Percentiles rank a stretch among this genome's conserved stretches.
These are phyloP conservation scores for Callyntrura sp. DNA, from an alignment of 2,888 invertebrate species.

Conservation along the genomic window DNA sequence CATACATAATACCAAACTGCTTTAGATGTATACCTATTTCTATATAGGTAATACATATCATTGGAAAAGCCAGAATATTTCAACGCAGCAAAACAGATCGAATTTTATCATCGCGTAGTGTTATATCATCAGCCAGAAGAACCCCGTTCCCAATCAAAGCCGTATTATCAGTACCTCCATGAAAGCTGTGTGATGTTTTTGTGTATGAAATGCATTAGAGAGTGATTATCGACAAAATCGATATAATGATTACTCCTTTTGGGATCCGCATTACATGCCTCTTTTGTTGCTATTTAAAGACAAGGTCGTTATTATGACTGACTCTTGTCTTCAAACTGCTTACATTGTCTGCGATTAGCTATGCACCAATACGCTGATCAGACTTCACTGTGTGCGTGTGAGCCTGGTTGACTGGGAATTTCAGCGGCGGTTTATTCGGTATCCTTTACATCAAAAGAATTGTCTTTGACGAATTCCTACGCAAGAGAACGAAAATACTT, in stretches of 20 bases:
- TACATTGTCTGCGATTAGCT: neutral
- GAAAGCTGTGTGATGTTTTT: neutral
- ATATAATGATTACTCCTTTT: slow-evolving; percentile 35
- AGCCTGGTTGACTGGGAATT: too few species aligned
- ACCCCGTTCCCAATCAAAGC: slow-evolving; percentile 1
- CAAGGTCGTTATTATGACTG: slow-evolving; percentile 59
- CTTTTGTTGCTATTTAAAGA: slow-evolving; percentile 50
- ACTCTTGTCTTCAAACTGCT: neutral
- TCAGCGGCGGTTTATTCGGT: too few species aligned
- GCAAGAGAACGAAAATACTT: too few species aligned
- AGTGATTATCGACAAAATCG: slow-evolving; percentile 65
- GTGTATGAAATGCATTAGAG: slow-evolving; percentile 48
- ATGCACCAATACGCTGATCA: neutral
- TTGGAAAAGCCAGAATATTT: slow-evolving; percentile 10
- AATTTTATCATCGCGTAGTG: neutral
- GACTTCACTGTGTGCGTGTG: neutral
- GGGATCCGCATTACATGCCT: slow-evolving; percentile 8
- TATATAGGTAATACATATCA: slow-evolving; percentile 4
- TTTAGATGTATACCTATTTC: too few species aligned
- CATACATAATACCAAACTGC: slow-evolving; percentile 42
- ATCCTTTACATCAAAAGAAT: too few species aligned
- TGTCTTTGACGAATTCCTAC: too few species aligned
- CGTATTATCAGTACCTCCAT: neutral
- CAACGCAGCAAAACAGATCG: neutral
- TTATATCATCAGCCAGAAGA: neutral